A percentile compares a stretch with the other conserved stretches of the same genome.
phyloP scores from a whole-genome alignment of 2,113 vertebrate genomes.

The Pungitius pungitius region DNA sequence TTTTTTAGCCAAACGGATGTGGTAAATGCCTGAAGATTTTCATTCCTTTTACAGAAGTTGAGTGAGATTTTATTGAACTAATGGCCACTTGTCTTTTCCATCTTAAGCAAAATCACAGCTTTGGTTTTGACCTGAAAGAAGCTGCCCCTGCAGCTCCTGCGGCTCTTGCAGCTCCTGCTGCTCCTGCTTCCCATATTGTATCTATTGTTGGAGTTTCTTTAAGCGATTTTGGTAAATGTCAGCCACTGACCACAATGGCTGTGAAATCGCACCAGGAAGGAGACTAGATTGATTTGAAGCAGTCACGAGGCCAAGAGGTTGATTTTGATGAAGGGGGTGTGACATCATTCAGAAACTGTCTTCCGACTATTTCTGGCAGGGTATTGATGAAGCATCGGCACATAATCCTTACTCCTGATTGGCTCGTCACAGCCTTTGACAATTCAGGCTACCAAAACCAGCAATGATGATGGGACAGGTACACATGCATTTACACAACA shows the following conservation, averaged over 20 bases:
- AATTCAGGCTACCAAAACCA: constrained; percentile 56
- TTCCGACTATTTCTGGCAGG: constrained; percentile 34
- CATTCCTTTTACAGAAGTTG: not conserved
- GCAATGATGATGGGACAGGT: constrained; percentile 55
- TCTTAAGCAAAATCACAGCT: constrained; percentile 52
- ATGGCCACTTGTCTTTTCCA: not conserved
- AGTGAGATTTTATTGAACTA: not conserved
- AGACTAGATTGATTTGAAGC: not conserved
- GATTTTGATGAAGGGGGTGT: constrained; percentile 13
- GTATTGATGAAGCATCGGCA: constrained; percentile 8
- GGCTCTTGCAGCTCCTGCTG: not conserved
- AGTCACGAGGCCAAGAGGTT: constrained; percentile 17
- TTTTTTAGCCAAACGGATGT: constrained; percentile 54
- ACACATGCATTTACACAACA: constrained; percentile 15
- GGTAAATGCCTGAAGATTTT: constrained; percentile 47
- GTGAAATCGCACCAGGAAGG: not conserved
- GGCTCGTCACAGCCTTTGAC: constrained; percentile 49
- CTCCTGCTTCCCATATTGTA: not conserved
- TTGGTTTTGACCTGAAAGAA: constrained; percentile 29
- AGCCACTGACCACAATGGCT: not conserved
- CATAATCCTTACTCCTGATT: constrained; percentile 23
- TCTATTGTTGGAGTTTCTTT: not conserved
- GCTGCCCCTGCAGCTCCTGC: constrained; percentile 5
- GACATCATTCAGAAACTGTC: constrained; percentile 4
- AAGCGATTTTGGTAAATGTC: not conserved